Base-by-base conservation (phyloP, 2,797 vertebrate genomes). In the Leptatherina wallacei region DNA sequence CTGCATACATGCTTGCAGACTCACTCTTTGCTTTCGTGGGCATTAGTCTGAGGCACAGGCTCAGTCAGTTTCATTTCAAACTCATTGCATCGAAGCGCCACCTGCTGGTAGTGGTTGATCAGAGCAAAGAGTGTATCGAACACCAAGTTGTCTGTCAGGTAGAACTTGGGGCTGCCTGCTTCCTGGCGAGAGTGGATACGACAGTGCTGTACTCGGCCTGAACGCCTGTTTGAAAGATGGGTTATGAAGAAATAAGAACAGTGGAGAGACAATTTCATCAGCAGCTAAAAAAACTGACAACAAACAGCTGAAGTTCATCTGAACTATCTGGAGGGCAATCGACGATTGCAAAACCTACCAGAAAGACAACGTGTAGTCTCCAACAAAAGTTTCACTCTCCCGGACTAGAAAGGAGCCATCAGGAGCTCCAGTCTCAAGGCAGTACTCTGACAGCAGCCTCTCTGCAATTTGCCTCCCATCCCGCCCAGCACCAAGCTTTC, bases 11-110 rank as follows among this genome's bases (percentile, higher is more conserved):
- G 20, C 44, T 20, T 20, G 1, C 20, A 0, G 2, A 85, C 98
- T 96, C 84, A 99, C 98, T 99, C 98, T 93, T 98, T 99, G 95
- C 97, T 99, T 87, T 99, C 98, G 0, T 99, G 98, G 40, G 98
- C 98, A 0, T 99, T 99, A 78, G 98, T 99, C 92, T 99, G 98
- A 0, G 98, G 98, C 79, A 99, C 98, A 0, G 98, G 98, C 82
- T 99, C 98, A 0, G 98, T 99, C 88, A 99, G 95, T 80, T 97
- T 97, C 98, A 99, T 99, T 93, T 99, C 98, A 73, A 99, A 99
- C 90, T 99, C 98, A 0, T 99, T 99, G 92, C 98, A 99, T 88
- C 98, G 96, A 84, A 99, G 94, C 0, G 98, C 97, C 90, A 99
- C 97, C 89, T 97, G 96, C 93, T 99, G 98, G 94, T 99, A 99